phyloP scores from a whole-genome alignment of 2,797 vertebrate genomes.

The Amphiprion clarkii region DNA sequence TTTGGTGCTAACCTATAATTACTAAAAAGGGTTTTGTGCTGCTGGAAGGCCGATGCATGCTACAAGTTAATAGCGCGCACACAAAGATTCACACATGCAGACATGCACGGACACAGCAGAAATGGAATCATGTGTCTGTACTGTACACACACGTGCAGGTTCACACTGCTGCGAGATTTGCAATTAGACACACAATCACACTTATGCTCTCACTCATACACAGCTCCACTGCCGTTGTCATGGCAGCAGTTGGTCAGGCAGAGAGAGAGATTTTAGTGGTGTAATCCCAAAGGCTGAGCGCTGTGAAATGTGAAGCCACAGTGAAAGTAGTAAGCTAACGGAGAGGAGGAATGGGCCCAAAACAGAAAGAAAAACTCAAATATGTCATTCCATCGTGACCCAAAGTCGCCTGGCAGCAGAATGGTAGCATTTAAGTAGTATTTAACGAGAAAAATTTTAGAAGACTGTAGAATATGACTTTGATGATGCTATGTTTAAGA shows the following conservation, averaged over 20 bases:
- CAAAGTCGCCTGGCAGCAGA: constrained; percentile 36
- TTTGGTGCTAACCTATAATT: constrained; percentile 53
- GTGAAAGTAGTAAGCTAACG: constrained; percentile 55
- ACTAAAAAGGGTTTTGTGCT: constrained; percentile 41
- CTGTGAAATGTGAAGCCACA: constrained; percentile 81
- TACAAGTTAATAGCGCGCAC: constrained; percentile 1
- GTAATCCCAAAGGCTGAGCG: constrained; percentile 81
- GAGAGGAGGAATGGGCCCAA: constrained; percentile 31
- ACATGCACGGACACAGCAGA: neutral
- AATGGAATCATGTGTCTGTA: constrained; percentile 32
- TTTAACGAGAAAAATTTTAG: constrained; percentile 25
- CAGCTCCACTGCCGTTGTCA: constrained; percentile 84
- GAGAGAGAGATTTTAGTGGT: constrained; percentile 79
- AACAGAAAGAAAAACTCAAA: constrained; percentile 28
- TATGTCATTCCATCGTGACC: constrained; percentile 35
- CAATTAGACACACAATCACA: constrained; percentile 77
- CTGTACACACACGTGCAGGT: constrained; percentile 24
- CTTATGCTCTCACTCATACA: constrained; percentile 57
- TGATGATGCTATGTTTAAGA: constrained; percentile 6
- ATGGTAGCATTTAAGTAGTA: constrained; percentile 17
- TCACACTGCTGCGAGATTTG: constrained; percentile 40
- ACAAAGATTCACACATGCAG: neutral
- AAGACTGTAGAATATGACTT: constrained; percentile 25
- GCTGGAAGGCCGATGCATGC: constrained; percentile 4
- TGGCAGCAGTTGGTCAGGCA: constrained; percentile 84